Evolutionary conservation across 2,113 vertebrate species (phyloP), one percentile per base, ranked within the genome.

Genomic region (Cyanistes caeruleus): DNA sequence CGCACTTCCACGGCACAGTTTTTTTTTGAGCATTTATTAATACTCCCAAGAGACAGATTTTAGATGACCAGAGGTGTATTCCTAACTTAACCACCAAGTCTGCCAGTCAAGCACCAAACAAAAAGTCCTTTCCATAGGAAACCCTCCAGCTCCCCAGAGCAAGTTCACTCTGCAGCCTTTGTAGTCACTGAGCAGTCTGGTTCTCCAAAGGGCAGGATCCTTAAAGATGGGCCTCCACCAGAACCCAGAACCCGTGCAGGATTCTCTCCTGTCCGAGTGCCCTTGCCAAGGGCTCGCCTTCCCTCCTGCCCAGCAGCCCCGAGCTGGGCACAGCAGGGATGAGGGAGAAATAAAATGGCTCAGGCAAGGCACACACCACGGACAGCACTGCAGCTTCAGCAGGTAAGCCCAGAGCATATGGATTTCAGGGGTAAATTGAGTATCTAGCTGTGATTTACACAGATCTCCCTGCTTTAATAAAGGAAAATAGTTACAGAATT

Each of bases 201-300:
- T 3, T 58, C 23, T 25, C 7, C 27, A 5, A 18, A 62, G 43
- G 1, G 22, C 31, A 31, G 49, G 48, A 72, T 7, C 56, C 49
- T 30, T 16, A 8, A 10, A 73, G 67, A 27, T 2, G 33, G 17
- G 16, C 5, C 31, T 63, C n/a, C 39, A 5, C 28, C 43, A 11
- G 33, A 21, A 3, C 3, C 7, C 64, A 60, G 16, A 19, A 6
- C 11, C 14, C 0, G 7, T 33, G 37, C 43, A 31, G 58, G 53
- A 33, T 1, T 23, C 58, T 37, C 27, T 28, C 4, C 1, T 7
- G 11, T 11, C 41, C 2, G 5, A 0, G 44, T 59, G 87, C 28
- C 75, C 75, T n/a, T 39, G 70, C 49, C 74, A 68, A 28, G 3
- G 7, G 41, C 43, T n/a, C 16, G 3, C 20, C 60, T 13, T 43